These are phyloP conservation scores for Daboia siamensis DNA, from an alignment of 2,113 vertebrate species.

Conservation along the genomic window DNA sequence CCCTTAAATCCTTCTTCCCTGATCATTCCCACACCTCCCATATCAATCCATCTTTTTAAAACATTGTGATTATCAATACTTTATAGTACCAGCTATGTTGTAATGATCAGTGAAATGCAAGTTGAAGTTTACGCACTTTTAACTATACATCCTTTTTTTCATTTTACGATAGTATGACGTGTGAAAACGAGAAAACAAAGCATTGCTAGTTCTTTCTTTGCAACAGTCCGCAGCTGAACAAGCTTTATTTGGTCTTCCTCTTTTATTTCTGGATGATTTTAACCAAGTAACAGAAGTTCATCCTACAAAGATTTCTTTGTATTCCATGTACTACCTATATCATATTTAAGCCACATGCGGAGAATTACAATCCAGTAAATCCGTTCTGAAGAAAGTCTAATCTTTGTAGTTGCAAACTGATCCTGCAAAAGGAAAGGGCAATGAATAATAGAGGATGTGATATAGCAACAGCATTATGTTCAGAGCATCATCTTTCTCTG, in stretches of 20 bases:
- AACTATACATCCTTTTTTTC: not conserved
- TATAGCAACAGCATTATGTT: not conserved
- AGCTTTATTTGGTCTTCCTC: not conserved
- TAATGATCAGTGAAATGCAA: not conserved
- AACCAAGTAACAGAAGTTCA: constrained; percentile 22
- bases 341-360: constrained; percentile 16
- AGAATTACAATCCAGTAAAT: not conserved
- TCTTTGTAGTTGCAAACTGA: constrained; percentile 7
- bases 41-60: not conserved
- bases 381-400: constrained; percentile 24
- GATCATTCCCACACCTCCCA: not conserved
- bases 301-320: constrained; percentile 19
- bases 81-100: not conserved
- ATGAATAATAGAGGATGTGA: not conserved
- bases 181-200: not conserved
- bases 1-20: not conserved
- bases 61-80: not conserved
- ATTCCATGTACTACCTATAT: constrained; percentile 33
- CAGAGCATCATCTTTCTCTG: not conserved
- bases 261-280: constrained; percentile 21
- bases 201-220: not conserved
- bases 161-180: not conserved
- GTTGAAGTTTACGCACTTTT: not conserved
- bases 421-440: not conserved
- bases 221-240: constrained; percentile 2